phyloP scores from a whole-genome alignment of 2,797 vertebrate species.

The Florisuga fusca region DNA sequence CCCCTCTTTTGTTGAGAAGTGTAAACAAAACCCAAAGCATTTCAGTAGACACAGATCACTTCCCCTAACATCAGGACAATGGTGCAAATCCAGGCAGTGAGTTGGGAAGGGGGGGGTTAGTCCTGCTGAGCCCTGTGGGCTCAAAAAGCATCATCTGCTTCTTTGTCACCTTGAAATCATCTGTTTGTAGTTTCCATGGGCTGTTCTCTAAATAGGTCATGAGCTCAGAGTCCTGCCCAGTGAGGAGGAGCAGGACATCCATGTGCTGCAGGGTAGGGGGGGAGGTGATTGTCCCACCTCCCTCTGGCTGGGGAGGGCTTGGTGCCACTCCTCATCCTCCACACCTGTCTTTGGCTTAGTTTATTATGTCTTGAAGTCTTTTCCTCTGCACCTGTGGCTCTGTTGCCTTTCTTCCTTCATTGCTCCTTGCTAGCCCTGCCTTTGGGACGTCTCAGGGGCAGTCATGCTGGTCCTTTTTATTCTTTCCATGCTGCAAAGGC shows the following conservation, averaged over 20 bases:
- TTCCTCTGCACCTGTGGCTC: neutral
- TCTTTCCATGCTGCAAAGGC: neutral
- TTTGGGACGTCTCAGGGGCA: neutral
- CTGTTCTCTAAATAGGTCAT: neutral
- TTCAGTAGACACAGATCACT: neutral
- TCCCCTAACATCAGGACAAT: neutral
- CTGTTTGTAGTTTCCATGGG: neutral
- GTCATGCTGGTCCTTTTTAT: neutral
- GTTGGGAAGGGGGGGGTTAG: rapidly evolving
- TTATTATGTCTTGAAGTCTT: neutral
- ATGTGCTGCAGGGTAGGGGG: neutral
- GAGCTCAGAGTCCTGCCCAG: neutral
- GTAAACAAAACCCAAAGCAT: neutral
- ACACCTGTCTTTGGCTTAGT: neutral
- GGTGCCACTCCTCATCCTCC: neutral
- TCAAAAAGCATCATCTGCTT: neutral
- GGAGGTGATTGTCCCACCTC: rapidly evolving
- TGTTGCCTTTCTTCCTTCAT: neutral
- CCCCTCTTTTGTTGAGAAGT: neutral
- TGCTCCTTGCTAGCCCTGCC: neutral
- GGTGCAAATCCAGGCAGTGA: neutral
- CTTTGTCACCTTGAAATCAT: constrained; percentile 47
- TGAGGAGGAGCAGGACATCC: neutral
- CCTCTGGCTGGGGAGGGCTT: neutral
- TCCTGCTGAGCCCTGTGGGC: rapidly evolving